Percentiles rank a stretch among this genome's conserved stretches.
Evolutionary conservation across 2,888 invertebrate species (phyloP).

Genomic region (Synanthedon andrenaeformis): DNA sequence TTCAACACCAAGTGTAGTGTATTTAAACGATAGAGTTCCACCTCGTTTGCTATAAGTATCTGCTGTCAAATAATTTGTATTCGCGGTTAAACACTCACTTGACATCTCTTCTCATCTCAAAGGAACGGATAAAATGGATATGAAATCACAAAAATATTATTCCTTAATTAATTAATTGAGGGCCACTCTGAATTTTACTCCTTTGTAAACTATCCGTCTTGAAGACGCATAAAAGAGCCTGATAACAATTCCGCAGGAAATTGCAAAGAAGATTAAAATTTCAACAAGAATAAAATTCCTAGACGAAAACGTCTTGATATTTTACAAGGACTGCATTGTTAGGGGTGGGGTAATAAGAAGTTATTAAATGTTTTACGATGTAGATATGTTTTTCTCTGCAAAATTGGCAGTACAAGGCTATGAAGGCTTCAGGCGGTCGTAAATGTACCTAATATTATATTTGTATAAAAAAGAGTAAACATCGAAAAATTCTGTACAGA

Average conservation of each 20-base stretch:
- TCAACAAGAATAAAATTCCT: background rate
- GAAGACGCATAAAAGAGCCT: background rate
- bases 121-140: no score
- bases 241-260: slow-evolving; percentile 3
- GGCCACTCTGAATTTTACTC: background rate
- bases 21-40: no score
- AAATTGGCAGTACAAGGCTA: background rate
- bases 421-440: no score
- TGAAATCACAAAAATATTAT: background rate
- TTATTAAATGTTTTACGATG: background rate
- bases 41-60: no score
- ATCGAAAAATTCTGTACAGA: no score
- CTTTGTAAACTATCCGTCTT: background rate
- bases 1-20: no score
- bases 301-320: background rate
- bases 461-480: no score
- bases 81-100: no score
- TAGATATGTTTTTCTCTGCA: background rate
- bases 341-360: no score
- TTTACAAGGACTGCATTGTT: background rate
- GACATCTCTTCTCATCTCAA: no score
- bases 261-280: slow-evolving; percentile 7
- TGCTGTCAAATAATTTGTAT: no score
- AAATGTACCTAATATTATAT: no score
- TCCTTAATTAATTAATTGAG: background rate